A percentile compares a stretch with the other conserved stretches of the same genome.
These are phyloP conservation scores for Sebastiscus albofasciatus DNA, from an alignment of 2,797 vertebrate species.

Conservation along the genomic window DNA sequence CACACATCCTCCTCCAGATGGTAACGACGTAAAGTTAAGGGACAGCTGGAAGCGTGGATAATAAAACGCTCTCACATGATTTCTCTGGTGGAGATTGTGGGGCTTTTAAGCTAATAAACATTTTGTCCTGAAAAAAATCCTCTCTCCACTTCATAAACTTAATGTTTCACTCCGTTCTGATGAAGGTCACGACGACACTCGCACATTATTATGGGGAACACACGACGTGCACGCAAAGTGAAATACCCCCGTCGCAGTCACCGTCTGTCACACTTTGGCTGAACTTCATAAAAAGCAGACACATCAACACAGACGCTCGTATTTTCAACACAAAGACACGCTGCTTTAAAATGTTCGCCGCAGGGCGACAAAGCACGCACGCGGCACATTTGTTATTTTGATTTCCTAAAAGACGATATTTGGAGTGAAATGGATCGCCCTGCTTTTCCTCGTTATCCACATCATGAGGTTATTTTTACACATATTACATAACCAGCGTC, in stretches of 20 bases:
- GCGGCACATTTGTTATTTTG: neutral
- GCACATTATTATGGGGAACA: neutral
- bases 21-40: conserved; percentile 55
- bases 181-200: neutral
- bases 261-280: neutral
- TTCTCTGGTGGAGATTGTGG: conserved; percentile 38
- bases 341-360: neutral
- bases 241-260: neutral
- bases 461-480: conserved; percentile 48
- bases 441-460: conserved; percentile 37
- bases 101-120: conserved; percentile 45
- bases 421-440: neutral
- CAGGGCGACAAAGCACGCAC: neutral
- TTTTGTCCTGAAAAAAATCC: conserved; percentile 17
- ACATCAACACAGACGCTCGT: neutral
- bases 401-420: neutral
- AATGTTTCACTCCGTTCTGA: neutral
- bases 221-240: neutral
- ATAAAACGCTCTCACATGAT: conserved; percentile 45
- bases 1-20: conserved; percentile 46
- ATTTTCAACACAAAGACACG: neutral
- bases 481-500: conserved; percentile 46
- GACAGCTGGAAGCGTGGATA: conserved; percentile 41
- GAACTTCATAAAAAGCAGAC: conserved; percentile 26
- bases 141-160: neutral